Evolutionary conservation across 2,113 vertebrate species (phyloP), one percentile per base, ranked within the genome.

Genomic region (Ailurus styani): DNA sequence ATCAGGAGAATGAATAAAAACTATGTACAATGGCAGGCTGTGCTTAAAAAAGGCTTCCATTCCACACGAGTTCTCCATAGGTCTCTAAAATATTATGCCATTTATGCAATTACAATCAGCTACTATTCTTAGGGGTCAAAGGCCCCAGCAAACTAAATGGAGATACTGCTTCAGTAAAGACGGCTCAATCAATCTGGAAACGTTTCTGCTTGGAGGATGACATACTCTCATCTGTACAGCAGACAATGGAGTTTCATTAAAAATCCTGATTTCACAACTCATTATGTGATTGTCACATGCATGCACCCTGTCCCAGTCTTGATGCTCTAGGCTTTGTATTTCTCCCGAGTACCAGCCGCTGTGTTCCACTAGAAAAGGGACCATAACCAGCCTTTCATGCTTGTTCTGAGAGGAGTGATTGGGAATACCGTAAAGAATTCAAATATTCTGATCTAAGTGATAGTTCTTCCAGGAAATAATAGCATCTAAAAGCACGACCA

Each of bases 241-340:
- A 98, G 98, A 96, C 97, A 98, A 96, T 95, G 91, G 60, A 73
- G 93, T 91, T 98, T 79, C 96, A 95, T 96, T 98, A 98, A 97
- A 97, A 98, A 97, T 86, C 98, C 96, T 96, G 89, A 97, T 98
- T 97, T 98, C 86, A 87, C 75, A 93, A 95, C 96, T 97, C 79
- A 94, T 98, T 98, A 97, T 92, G 84, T 91, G 93, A 97, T 95
- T 97, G 95, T 96, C 96, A 95, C 98, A 96, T 97, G 97, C 98
- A 98, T 94, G 60, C 70, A 66, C 95, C 92, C 85, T 90, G 45
- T 50, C 72, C 77, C 20, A 75, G 1, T 81, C 94, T 78, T 90
- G 93, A 95, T 45, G n/a, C 78, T 64, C 78, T 55, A 40, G 79
- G 87, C 70, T 96, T 60, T 95, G 47, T 60, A 62, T 93, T 89